Conservation (phyloP, 2,888 invertebrate genomes). For the Cataglyphis livida region DNA sequence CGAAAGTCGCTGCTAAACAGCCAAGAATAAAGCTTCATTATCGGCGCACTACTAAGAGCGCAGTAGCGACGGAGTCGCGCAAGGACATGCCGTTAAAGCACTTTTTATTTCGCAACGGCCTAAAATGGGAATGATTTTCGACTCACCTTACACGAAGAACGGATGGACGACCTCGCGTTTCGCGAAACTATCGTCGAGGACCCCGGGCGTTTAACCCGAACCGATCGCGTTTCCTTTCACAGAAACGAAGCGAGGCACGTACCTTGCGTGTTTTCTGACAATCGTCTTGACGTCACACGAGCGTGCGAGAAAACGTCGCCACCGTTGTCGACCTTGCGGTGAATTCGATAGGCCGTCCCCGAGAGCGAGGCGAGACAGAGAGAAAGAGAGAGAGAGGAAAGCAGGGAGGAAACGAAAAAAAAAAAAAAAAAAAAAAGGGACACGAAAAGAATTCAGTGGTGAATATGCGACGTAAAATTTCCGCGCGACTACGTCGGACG, state of each 20-base stretch:
- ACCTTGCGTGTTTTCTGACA: constrained; percentile 35
- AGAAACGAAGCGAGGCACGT: constrained; percentile 25
- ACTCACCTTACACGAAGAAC: constrained; percentile 65
- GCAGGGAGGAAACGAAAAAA: constrained; percentile 17
- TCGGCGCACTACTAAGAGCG: constrained; percentile 7
- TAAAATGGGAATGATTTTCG: constrained; percentile 69
- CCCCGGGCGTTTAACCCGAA: constrained; percentile 33
- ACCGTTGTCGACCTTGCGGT: constrained; percentile 50
- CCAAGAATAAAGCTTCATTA: constrained; percentile 31
- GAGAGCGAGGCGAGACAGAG: constrained; percentile 15
- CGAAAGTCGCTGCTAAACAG: background rate
- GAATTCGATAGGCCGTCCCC: constrained; percentile 36
- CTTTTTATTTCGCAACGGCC: constrained; percentile 22
- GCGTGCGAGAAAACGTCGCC: constrained; percentile 30
- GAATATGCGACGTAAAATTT: background rate
- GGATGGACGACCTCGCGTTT: constrained; percentile 59
- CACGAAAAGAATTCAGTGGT: background rate
- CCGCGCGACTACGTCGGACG: constrained; percentile 60
- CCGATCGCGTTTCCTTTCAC: constrained; percentile 43
- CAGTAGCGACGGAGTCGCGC: constrained; percentile 7
- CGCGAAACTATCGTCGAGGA: constrained; percentile 58
- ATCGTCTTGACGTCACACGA: constrained; percentile 45
- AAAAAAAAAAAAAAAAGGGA: constrained; percentile 8
- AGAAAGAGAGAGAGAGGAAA: background rate
- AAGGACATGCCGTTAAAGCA: constrained; percentile 24